Evolutionary conservation across 2,113 vertebrate species (phyloP), one percentile per base, ranked within the genome.

Genomic region (Rhegmatorhina hoffmannsi): DNA sequence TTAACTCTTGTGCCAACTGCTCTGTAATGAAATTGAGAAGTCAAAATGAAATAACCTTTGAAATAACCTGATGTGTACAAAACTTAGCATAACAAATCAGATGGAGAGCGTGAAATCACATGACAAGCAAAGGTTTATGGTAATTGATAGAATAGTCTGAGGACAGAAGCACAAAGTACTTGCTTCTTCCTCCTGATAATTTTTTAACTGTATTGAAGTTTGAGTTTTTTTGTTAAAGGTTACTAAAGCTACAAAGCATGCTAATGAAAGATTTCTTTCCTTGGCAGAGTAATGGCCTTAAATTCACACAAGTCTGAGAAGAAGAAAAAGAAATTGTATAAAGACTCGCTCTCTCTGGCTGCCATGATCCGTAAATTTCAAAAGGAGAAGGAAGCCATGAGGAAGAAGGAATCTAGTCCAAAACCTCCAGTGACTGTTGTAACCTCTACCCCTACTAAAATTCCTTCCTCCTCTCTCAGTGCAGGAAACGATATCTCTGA

Each of bases 261-360:
- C 67, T 97, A 76, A 97, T 75, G 44, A 49, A 59, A 85, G 8
- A n/a, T 72, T 76, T 77, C 34, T 94, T 94, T 95, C 82, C 52
- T 97, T 84, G 83, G 63, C 97, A 99, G 99, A 82, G 99, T 99
- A 92, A 97, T 98, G 70, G 97, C 98, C 91, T 98, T 99, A 92
- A 99, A 98, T 95, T 97, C 98, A 78, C 98, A 99, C 90, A 99
- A 99, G 19, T 99, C 99, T 33, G 99, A 99, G 82, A 99, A 99
- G 97, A 99, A 99, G 95, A 99, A 99, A 98, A 99, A 99, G 98
- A 99, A 99, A 95, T 96, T 99, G 59, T 99, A 99, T 97, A 99
- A 99, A 97, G 99, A 99, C 82, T 99, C 99, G 0, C 95, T 99
- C 60, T 98, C 98, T 90, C 96, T 99, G 94, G 99, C 99, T 90